A percentile compares a stretch with the other conserved stretches of the same genome.
These are phyloP conservation scores for Saxicola maurus DNA, from an alignment of 2,797 vertebrate genomes.

Conservation along the genomic window DNA sequence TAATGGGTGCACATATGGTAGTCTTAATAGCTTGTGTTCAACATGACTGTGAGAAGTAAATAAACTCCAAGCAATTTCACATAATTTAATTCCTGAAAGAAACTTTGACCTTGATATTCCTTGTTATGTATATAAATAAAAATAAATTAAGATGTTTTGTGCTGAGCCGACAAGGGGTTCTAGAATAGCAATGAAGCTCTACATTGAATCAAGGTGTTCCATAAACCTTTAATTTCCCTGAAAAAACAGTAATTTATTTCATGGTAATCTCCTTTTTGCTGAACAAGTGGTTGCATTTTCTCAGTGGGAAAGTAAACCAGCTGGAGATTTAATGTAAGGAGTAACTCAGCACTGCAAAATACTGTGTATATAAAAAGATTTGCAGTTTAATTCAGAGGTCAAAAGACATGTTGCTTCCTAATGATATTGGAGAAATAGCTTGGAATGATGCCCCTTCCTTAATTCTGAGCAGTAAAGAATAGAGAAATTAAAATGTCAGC, in stretches of 20 bases:
- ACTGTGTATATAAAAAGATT: conserved; percentile 11
- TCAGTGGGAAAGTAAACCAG: conserved; percentile 53
- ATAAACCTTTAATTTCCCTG: conserved; percentile 54
- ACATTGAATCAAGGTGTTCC: conserved; percentile 10
- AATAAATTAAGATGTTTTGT: conserved; percentile 25
- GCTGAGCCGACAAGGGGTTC: background rate
- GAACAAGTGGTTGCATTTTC: conserved; percentile 53
- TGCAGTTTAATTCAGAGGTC: conserved; percentile 49
- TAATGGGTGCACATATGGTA: background rate
- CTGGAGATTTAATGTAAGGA: conserved; percentile 38
- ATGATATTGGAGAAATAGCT: conserved; percentile 16
- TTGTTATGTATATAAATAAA: conserved; percentile 31
- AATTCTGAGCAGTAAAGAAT: conserved; percentile 31
- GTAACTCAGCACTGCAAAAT: conserved; percentile 34
- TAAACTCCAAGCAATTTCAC: conserved; percentile 15
- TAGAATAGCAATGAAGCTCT: background rate
- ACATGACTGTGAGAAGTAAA: background rate
- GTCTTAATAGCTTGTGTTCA: background rate
- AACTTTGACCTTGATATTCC: conserved; percentile 19
- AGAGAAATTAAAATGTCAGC: conserved; percentile 48
- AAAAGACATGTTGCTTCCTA: conserved; percentile 46
- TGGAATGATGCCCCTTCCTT: conserved; percentile 37
- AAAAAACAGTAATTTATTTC: conserved; percentile 39
- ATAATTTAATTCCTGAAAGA: conserved; percentile 18
- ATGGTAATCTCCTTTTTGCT: conserved; percentile 47